Percentiles rank a stretch among this genome's conserved stretches.
Evolutionary conservation across 2,797 vertebrate genomes (phyloP).

Genomic region (Apogon talboti): DNA sequence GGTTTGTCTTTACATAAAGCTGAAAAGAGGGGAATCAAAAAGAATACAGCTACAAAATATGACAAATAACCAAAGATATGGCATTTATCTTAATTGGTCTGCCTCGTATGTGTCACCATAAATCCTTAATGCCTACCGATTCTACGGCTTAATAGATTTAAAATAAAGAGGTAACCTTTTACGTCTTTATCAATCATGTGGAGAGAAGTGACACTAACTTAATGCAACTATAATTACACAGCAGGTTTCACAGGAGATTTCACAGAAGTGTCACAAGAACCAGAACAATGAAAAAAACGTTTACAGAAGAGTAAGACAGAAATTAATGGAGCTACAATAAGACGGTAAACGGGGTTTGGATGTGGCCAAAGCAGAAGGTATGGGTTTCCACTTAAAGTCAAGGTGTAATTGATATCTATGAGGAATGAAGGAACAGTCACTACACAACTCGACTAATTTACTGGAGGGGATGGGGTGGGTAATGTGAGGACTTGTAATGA

Average conservation of each 20-base stretch:
- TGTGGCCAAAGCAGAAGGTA: not conserved
- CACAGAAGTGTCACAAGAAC: too few species aligned
- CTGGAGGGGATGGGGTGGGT: too few species aligned
- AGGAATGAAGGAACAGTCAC: too few species aligned
- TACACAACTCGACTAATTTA: too few species aligned
- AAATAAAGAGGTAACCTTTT: conserved; percentile 22
- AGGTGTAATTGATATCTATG: too few species aligned
- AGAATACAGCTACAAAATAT: not conserved
- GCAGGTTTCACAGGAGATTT: not conserved
- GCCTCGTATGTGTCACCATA: conserved; percentile 5
- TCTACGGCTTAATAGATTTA: conserved; percentile 10
- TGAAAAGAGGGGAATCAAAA: conserved; percentile 1
- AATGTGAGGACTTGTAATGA: too few species aligned
- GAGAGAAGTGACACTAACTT: conserved; percentile 7
- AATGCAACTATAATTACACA: not conserved
- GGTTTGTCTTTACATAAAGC: not conserved
- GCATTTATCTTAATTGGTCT: conserved; percentile 23
- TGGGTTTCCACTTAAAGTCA: too few species aligned
- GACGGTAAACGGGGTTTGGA: not conserved
- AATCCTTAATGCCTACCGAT: conserved; percentile 9
- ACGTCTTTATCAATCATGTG: conserved; percentile 1
- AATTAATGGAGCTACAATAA: not conserved
- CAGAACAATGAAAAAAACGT: not conserved
- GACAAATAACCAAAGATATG: not conserved
- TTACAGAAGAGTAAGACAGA: not conserved